phyloP scores from a whole-genome alignment of 1,140 invertebrate species.

The Conopomorpha cramerella region DNA sequence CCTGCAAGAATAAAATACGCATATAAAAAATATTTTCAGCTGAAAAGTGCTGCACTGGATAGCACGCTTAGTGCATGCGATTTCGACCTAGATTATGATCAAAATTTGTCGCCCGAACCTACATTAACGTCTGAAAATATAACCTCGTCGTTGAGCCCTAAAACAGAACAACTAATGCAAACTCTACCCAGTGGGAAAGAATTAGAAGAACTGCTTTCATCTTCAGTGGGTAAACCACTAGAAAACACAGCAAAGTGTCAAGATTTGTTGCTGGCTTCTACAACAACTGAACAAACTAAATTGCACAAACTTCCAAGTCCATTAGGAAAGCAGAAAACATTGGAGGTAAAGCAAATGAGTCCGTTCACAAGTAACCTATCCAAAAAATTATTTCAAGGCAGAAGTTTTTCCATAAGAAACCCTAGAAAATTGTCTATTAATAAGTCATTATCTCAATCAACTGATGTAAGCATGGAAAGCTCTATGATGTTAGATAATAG shows the following conservation, averaged over 20 bases:
- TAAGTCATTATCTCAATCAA: too few species aligned
- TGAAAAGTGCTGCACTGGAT: slow-evolving; percentile 75
- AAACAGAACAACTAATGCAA: slow-evolving; percentile 18
- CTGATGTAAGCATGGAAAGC: too few species aligned
- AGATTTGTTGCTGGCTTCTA: too few species aligned
- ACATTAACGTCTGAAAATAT: too few species aligned
- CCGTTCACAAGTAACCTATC: slow-evolving; percentile 56
- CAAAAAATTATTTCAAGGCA: slow-evolving; percentile 72
- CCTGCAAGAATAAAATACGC: slow-evolving; percentile 71
- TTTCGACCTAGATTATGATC: slow-evolving; percentile 25
- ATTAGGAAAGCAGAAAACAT: too few species aligned
- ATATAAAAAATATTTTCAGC: slow-evolving; percentile 79
- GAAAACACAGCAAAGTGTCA: slow-evolving; percentile 5
- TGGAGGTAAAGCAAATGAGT: slow-evolving; percentile 10
- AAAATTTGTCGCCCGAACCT: slow-evolving; percentile 31
- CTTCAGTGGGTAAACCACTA: slow-evolving; percentile 47
- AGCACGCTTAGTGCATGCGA: slow-evolving; percentile 63
- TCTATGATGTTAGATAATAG: too few species aligned
- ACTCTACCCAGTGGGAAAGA: slow-evolving; percentile 27
- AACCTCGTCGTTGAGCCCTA: slow-evolving; percentile 11
- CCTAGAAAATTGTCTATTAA: slow-evolving; percentile 75
- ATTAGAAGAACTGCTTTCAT: slow-evolving; percentile 30
- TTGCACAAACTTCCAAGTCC: too few species aligned
- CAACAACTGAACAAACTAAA: too few species aligned
- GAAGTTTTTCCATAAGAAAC: slow-evolving; percentile 73